phyloP scores from a whole-genome alignment of 2,888 invertebrate genomes.

The Periphyllus acericola region DNA sequence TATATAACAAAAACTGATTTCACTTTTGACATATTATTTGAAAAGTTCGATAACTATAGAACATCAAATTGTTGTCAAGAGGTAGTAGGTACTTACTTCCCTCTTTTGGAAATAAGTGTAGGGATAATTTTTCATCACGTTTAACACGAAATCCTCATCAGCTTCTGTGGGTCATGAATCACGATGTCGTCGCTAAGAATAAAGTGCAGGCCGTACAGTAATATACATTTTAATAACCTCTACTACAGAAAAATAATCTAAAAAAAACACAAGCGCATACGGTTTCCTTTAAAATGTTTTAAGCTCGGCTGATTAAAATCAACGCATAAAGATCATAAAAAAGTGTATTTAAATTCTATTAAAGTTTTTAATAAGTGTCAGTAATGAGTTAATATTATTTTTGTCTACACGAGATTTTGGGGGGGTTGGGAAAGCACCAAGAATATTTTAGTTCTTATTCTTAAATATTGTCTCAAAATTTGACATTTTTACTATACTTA shows the following conservation, averaged over 20 bases:
- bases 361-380: no score
- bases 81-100: not conserved
- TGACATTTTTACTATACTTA: no score
- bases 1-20: not conserved
- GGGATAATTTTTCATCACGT: conserved; percentile 43
- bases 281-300: not conserved
- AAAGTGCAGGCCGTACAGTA: not conserved
- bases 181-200: not conserved
- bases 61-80: conserved; percentile 8
- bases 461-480: no score
- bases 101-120: conserved; percentile 24
- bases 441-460: no score
- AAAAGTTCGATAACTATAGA: not conserved
- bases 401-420: no score
- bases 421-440: no score
- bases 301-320: not conserved
- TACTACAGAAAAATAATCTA: not conserved
- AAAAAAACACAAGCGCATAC: not conserved
- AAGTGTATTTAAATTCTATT: no score
- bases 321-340: no score
- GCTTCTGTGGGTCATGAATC: conserved; percentile 10
- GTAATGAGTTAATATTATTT: no score
- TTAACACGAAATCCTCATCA: conserved; percentile 25
- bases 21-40: not conserved
- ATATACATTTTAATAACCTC: not conserved